Percentiles rank a stretch among this genome's conserved stretches.
These are phyloP conservation scores for Anagyrus pseudococci DNA, from an alignment of 2,888 invertebrate genomes.

Conservation along the genomic window DNA sequence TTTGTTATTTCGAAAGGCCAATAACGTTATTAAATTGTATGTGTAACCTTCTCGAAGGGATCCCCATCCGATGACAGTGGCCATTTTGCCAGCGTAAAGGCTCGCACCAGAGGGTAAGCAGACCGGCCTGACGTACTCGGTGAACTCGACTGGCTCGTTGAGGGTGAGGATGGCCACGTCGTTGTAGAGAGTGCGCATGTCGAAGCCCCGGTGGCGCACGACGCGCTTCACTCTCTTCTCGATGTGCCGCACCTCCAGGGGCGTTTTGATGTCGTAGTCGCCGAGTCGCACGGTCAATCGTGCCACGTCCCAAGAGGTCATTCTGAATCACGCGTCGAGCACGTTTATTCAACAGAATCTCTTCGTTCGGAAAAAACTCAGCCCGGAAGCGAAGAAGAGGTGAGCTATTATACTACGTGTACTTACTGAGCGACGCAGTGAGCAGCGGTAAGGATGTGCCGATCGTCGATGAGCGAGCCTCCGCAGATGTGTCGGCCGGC, in stretches of 20 bases:
- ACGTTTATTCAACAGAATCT: not conserved
- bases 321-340: constrained; percentile 64
- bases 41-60: constrained; percentile 80
- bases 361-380: no score
- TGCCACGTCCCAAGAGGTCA: constrained; percentile 89
- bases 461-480: constrained; percentile 81
- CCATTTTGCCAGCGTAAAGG: constrained; percentile 74
- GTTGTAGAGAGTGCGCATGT: constrained; percentile 84
- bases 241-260: constrained; percentile 76
- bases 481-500: constrained; percentile 87
- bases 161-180: constrained; percentile 83
- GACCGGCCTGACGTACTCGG: constrained; percentile 76
- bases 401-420: not conserved
- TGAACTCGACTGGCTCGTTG: constrained; percentile 77
- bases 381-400: not conserved
- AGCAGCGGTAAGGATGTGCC: constrained; percentile 83
- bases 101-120: constrained; percentile 73
- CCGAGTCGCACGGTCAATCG: constrained; percentile 81
- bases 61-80: constrained; percentile 89
- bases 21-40: no score
- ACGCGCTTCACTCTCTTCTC: constrained; percentile 82
- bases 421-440: constrained; percentile 89
- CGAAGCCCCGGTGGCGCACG: constrained; percentile 85
- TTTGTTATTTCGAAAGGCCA: no score
- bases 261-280: constrained; percentile 82